Base-by-base conservation (phyloP, 2,888 invertebrate genomes). In the Andrena marginata region DNA sequence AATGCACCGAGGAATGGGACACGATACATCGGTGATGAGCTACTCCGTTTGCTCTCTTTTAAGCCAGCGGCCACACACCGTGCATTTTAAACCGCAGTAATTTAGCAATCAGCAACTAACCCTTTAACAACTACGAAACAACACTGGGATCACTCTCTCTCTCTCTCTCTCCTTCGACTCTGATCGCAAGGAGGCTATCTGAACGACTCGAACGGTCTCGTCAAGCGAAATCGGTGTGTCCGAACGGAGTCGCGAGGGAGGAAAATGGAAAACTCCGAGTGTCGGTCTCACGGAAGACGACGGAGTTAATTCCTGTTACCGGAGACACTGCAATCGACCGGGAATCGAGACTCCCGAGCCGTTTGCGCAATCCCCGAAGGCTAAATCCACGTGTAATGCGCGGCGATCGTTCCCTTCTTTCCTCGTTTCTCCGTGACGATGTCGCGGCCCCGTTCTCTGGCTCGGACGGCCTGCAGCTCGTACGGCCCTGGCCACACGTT, bases 401-500 rank as follows among this genome's bases (percentile, higher is more conserved):
- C 29, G 59, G 60, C 63, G 26, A 69, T 65, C 56, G 76, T 82
- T 89, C 89, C 60, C 76, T 35, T 63, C 56, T 75, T 59, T 85
- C 79, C 56, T 65, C 63, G 72, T 75, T 72, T 35, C 78, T 72
- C 63, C 42, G 68, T 56, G 63, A 35, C 71, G 68, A 56, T 65
- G 54, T 16, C 56, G 33, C 20, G 48, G 42, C 48, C 63, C 79
- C 48, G 31, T 72, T 62, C 70, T 31, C 76, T 67, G 54, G 71
- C 77, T 64, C 77, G 75, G 23, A 70, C 75, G 59, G 54, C 59
- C 31, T 20, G 33, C 78, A 35, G 20, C 85, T 82, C 80, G 69
- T 85, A 82, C 81, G 77, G 84, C 82, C 80, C 87, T 73, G 86
- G 76, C 91, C 91, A 90, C 93, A 92, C 91, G 90, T 91, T 91